A percentile compares a stretch with the other conserved stretches of the same genome.
Conservation (phyloP, 2,113 vertebrate genomes). For the Nyctibius bracteatus region DNA sequence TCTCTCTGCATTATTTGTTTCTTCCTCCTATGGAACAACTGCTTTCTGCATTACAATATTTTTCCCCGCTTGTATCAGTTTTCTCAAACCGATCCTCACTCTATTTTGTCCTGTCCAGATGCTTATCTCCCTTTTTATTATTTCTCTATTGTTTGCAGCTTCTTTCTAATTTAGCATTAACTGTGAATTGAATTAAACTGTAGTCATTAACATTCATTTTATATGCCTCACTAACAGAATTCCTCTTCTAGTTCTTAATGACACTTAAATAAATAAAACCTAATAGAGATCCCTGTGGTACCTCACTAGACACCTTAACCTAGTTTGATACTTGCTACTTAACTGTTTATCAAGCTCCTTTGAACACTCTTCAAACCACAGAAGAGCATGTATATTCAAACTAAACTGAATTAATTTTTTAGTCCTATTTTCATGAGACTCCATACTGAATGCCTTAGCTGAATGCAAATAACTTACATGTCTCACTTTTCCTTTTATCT, state of each 20-base stretch:
- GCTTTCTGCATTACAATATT: background rate
- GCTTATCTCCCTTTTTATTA: background rate
- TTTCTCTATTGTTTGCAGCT: constrained; percentile 7
- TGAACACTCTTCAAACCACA: constrained; percentile 58
- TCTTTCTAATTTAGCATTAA: constrained; percentile 15
- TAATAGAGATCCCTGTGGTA: constrained; percentile 49
- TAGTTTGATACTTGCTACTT: constrained; percentile 53
- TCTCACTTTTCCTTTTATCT: constrained; percentile 35
- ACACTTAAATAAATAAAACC: constrained; percentile 65
- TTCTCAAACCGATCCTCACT: background rate
- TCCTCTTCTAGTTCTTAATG: constrained; percentile 42
- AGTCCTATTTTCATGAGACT: constrained; percentile 43
- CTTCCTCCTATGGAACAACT: background rate
- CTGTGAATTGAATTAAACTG: constrained; percentile 51
- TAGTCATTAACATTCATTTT: constrained; percentile 40
- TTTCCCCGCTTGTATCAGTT: background rate
- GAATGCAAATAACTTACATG: constrained; percentile 30
- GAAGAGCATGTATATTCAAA: constrained; percentile 41
- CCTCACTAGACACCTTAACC: constrained; percentile 51
- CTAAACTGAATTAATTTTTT: constrained; percentile 56
- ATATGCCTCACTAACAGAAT: constrained; percentile 19
- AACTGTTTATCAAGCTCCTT: constrained; percentile 53
- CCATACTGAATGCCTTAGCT: constrained; percentile 23
- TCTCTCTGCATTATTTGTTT: background rate
- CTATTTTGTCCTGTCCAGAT: background rate